These are phyloP conservation scores for Strigamia crassipes DNA, from an alignment of 2,888 invertebrate species.

Conservation along the genomic window DNA sequence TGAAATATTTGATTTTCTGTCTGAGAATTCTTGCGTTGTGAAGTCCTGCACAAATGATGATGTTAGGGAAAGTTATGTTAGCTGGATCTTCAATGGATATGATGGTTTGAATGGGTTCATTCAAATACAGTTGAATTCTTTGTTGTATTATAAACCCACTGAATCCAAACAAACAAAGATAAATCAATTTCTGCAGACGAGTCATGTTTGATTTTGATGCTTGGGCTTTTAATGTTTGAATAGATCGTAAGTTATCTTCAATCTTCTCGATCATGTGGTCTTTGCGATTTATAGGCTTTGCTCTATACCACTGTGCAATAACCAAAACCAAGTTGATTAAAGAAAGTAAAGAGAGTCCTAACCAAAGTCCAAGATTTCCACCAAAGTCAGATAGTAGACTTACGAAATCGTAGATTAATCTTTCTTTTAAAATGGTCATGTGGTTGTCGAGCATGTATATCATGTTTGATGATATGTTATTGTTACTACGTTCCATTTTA, in stretches of 20 bases:
- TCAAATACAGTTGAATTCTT: no score
- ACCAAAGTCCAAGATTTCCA: conserved; percentile 12
- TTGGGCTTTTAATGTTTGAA: neutral
- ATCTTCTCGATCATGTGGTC: neutral
- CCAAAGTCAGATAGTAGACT: neutral
- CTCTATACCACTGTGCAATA: neutral
- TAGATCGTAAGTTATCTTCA: neutral
- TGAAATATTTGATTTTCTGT: neutral
- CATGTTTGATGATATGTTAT: neutral
- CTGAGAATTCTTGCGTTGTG: neutral
- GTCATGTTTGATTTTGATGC: neutral
- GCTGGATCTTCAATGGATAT: no score
- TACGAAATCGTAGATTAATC: neutral
- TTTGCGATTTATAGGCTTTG: neutral
- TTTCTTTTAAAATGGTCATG: neutral
- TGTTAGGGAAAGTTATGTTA: no score
- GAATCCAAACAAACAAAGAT: no score
- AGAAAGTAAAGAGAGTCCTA: neutral
- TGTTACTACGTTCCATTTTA: neutral
- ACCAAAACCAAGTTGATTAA: neutral
- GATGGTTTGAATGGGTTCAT: no score
- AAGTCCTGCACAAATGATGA: neutral
- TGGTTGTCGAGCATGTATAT: neutral
- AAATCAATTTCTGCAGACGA: no score
- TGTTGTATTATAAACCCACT: no score